phyloP scores from a whole-genome alignment of 2,797 vertebrate genomes.

The Lithobates pipiens region DNA sequence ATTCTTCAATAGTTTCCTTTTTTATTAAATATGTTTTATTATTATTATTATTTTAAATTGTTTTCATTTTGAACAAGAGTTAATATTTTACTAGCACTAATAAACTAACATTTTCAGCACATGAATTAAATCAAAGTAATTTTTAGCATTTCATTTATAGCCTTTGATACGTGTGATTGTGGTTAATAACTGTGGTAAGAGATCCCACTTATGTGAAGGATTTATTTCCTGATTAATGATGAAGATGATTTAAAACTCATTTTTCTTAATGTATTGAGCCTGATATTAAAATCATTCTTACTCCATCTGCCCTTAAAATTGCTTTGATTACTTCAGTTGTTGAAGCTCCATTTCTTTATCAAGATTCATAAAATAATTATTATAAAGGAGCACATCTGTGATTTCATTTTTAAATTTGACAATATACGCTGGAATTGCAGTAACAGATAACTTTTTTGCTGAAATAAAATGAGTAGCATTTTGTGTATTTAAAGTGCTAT shows the following conservation, averaged over 20 bases:
- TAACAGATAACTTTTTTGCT: constrained; percentile 68
- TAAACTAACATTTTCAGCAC: constrained; percentile 56
- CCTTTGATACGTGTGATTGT: constrained; percentile 76
- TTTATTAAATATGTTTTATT: too few species aligned
- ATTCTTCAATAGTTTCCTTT: too few species aligned
- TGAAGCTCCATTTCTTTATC: constrained; percentile 78
- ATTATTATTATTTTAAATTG: not conserved
- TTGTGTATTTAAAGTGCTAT: not conserved
- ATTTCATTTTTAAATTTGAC: constrained; percentile 73
- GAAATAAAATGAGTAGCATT: constrained; percentile 37
- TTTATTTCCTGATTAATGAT: constrained; percentile 82
- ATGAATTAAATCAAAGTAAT: constrained; percentile 74
- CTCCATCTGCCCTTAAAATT: constrained; percentile 79
- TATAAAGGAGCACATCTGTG: constrained; percentile 72
- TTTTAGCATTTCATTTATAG: constrained; percentile 78
- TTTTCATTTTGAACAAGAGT: constrained; percentile 39
- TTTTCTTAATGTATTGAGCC: constrained; percentile 74
- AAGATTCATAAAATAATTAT: constrained; percentile 76
- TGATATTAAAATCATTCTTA: constrained; percentile 75
- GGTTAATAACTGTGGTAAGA: constrained; percentile 79
- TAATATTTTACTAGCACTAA: constrained; percentile 72
- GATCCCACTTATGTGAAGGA: constrained; percentile 76
- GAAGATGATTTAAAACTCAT: constrained; percentile 78
- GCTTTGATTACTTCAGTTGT: constrained; percentile 79
- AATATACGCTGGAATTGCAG: constrained; percentile 67